Evolutionary conservation across 2,113 vertebrate species (phyloP).

Genomic region (Australoheros scitulus): DNA sequence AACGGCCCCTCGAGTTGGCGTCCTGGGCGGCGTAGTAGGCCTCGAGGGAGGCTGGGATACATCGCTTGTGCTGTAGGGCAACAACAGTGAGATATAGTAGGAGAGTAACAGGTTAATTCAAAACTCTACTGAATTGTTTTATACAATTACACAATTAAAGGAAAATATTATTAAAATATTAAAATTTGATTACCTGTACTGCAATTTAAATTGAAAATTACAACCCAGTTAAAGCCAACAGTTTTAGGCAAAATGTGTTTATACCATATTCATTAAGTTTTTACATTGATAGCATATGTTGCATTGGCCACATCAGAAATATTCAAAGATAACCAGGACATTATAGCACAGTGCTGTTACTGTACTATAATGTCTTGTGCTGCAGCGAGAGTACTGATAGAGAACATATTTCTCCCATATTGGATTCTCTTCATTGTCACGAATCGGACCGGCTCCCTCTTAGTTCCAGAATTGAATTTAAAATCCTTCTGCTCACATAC

Average conservation of each 20-base stretch:
- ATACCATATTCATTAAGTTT: background rate
- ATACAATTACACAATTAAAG: background rate
- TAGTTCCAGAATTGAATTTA: too few relatives aligned
- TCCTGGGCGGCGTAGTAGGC: conserved; percentile 97
- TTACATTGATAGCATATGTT: background rate
- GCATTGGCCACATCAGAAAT: background rate
- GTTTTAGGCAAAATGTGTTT: background rate
- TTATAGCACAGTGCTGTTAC: background rate
- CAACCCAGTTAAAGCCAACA: background rate
- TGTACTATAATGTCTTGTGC: background rate
- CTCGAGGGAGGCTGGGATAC: conserved; percentile 96
- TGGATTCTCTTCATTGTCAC: too few relatives aligned
- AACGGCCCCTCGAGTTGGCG: conserved; percentile 91
- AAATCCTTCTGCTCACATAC: background rate
- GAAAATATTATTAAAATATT: background rate
- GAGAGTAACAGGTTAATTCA: background rate
- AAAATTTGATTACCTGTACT: too few relatives aligned
- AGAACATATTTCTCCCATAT: too few relatives aligned
- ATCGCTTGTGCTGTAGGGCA: conserved; percentile 91
- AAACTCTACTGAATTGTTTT: background rate
- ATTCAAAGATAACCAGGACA: background rate
- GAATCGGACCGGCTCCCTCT: too few relatives aligned
- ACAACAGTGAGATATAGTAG: background rate
- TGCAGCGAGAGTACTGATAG: too few relatives aligned
- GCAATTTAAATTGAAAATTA: background rate